Conservation (phyloP, 2,113 vertebrate genomes). For the Bos indicus region DNA sequence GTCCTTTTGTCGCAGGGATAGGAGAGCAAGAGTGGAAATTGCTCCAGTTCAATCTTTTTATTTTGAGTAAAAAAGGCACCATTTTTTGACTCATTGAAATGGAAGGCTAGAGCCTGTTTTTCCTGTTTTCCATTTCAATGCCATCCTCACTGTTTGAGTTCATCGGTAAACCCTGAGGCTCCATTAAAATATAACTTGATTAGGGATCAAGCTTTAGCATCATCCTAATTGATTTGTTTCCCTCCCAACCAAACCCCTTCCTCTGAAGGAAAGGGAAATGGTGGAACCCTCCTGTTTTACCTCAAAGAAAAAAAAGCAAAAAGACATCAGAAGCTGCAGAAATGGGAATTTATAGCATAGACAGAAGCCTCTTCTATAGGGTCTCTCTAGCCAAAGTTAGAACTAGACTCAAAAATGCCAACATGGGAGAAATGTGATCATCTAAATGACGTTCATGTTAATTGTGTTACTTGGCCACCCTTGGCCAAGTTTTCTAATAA, state of each 20-base stretch:
- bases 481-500: slow-evolving; percentile 30
- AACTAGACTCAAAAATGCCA: not conserved
- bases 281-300: not conserved
- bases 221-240: not conserved
- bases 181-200: not conserved
- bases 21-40: not conserved
- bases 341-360: not conserved
- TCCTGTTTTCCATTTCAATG: not conserved
- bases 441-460: not conserved
- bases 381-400: not conserved
- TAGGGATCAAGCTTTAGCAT: not conserved
- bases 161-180: not conserved
- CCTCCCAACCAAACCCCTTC: not conserved
- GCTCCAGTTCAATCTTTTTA: not conserved
- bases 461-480: not conserved
- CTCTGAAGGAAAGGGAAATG: not conserved
- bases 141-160: not conserved
- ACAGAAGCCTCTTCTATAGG: not conserved
- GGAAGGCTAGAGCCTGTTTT: not conserved
- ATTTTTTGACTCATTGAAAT: not conserved
- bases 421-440: not conserved
- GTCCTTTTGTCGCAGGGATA: not conserved
- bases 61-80: not conserved
- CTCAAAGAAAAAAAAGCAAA: not conserved
- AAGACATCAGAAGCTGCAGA: not conserved